Conservation (phyloP, 2,113 vertebrate species). For the Pteronura brasiliensis region DNA sequence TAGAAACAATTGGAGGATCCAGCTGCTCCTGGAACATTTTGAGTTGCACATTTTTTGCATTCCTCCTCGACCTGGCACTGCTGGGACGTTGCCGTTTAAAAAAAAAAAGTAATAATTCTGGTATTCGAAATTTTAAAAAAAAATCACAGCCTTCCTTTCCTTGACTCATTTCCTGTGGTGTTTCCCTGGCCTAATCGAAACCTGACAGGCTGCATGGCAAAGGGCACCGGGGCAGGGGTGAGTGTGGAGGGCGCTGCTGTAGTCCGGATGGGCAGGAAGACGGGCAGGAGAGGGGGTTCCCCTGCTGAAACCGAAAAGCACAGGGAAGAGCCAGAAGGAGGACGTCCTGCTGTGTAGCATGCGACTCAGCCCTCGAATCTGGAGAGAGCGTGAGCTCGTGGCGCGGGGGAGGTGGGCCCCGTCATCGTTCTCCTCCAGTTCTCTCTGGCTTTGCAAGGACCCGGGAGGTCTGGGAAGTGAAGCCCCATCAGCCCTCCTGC, state of each 20-base stretch:
- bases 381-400: rapidly evolving
- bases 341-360: rapidly evolving
- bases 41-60: constrained; percentile 74
- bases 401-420: rapidly evolving
- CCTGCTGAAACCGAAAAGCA: neutral
- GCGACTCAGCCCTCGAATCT: rapidly evolving
- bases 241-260: constrained; percentile 77
- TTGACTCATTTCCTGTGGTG: constrained; percentile 77
- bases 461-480: neutral
- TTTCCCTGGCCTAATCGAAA: constrained; percentile 81
- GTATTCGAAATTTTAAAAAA: constrained; percentile 79
- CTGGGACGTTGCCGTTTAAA: constrained; percentile 74
- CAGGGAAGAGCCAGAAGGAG: neutral
- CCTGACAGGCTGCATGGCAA: constrained; percentile 74
- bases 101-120: constrained; percentile 66
- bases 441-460: neutral
- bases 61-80: constrained; percentile 77
- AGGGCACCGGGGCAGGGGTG: constrained; percentile 80
- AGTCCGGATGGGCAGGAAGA: constrained; percentile 59
- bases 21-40: constrained; percentile 57
- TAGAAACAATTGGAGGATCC: constrained; percentile 68
- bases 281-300: neutral
- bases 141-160: constrained; percentile 81
- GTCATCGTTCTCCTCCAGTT: rapidly evolving
- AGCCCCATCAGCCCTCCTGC: neutral